Base-by-base conservation (phyloP, 2,888 invertebrate species). In the Oscheius onirici region DNA sequence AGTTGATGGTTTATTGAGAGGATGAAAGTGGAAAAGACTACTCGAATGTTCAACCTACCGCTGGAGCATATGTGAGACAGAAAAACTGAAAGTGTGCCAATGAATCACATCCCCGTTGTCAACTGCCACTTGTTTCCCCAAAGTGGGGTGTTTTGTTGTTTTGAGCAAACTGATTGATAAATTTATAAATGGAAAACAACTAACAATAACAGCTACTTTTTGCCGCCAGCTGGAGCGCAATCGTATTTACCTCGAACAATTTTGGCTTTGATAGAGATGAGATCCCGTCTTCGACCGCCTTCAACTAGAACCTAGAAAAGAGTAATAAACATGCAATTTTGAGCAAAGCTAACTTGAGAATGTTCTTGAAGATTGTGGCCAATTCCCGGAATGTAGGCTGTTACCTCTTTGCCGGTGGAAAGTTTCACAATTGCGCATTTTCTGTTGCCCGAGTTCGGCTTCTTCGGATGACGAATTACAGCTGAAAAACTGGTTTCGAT, bases 361-460 rank as follows among this genome's bases (percentile, higher is more conserved):
- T 87, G 87, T 49, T 87, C 87, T 84, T 91, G 91, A 72, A 99
- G 90, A 90, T 95, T 97, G 89, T 99, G 97, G 0, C 97, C 97
- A 80, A 94, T 93, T 0, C 97, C 96, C 0, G 99, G 99, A 61
- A 99, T 91, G 88, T 95, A 96, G 0, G 97, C 94, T 0, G 93
- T 92, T 91, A 93, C 80, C 74, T 86, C 85, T 10, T 72, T 77
- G 43, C 97, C 97, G 83, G 92, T 96, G 26, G 93, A 92, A 54
- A 99, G 90, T 8, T 93, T 91, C 15, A 99, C 94, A 67, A 96
- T 88, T n/a, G 95, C 97, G 89, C 97, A 99, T 89, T 97, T 97
- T 81, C 99, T 91, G 90, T 99, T 99, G 0, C 97, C 99, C 0
- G 97, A 99, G 90, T 99, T 99, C 0, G 99, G 99, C 88, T 99